Evolutionary conservation across 1,140 invertebrate species (phyloP).

Genomic region (Lepidurus couesii): DNA sequence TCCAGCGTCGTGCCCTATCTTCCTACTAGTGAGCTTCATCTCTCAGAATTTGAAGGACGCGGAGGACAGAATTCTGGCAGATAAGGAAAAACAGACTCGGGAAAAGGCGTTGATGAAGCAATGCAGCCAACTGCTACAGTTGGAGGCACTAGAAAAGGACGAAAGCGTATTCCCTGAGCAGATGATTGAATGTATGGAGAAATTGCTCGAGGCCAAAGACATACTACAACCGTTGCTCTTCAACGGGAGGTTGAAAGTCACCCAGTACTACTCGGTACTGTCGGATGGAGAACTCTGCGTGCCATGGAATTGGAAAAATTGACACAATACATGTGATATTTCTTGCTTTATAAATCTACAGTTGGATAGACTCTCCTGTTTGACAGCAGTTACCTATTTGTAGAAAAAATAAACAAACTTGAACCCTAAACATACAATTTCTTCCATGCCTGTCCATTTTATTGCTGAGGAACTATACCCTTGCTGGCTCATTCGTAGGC

Average conservation of each 20-base stretch:
- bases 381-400: too few relatives aligned
- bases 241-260: constrained; percentile 66
- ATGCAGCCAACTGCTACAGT: constrained; percentile 58
- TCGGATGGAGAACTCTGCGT: constrained; percentile 84
- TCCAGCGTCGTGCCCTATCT: constrained; percentile 78
- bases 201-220: constrained; percentile 55
- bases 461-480: too few relatives aligned
- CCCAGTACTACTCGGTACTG: constrained; percentile 85
- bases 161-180: constrained; percentile 80
- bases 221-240: constrained; percentile 44
- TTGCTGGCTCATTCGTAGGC: too few relatives aligned
- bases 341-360: neutral
- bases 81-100: constrained; percentile 70
- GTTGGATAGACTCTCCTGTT: neutral
- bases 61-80: constrained; percentile 59
- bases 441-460: too few relatives aligned
- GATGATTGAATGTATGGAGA: constrained; percentile 77
- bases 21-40: constrained; percentile 76
- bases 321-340: constrained; percentile 19
- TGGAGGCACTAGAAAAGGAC: constrained; percentile 71
- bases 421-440: too few relatives aligned
- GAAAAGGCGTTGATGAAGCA: constrained; percentile 62
- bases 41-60: constrained; percentile 68
- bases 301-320: constrained; percentile 77
- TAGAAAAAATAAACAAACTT: too few relatives aligned